Evolutionary conservation across 2,888 invertebrate species (phyloP), one percentile per base, ranked within the genome.

Genomic region (Drosophila quasianomalipes): DNA sequence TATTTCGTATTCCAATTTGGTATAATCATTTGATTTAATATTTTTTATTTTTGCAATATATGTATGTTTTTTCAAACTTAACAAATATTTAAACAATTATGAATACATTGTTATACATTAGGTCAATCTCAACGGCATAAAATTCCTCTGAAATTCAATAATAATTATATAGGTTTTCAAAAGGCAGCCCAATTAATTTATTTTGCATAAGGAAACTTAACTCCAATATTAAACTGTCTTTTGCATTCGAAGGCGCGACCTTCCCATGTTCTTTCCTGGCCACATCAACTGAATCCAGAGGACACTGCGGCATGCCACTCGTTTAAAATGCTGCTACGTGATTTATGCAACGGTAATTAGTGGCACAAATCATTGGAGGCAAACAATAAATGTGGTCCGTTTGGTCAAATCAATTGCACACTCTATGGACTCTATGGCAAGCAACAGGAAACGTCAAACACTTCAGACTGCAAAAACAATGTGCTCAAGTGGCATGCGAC

Each of bases 391-490:
- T 81, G 72, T 69, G 57, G 47, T 53, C 12, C 54, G 55, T 53
- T 76, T 55, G 54, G 60, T 53, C 61, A 73, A 75, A 81, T 81
- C 81, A 79, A 77, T 61, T 51, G 31, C 57, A 31, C 44, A 19
- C 54, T n/a, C 9, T 10, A n/a, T 28, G 22, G 33, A 33, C 58
- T 22, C 22, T 22, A 22, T 22, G 22, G 55, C 53, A 58, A 68
- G 74, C 75, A 79, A 77, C 76, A 74, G 88, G 85, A 87, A 77
- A 82, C 78, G 76, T 78, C 85, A 87, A 84, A 84, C 87, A 84
- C 78, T 84, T 75, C 61, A 66, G 59, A 71, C 54, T 39, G 61
- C 76, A 73, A 74, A 83, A 85, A 82, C 85, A 82, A 84, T 81
- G 68, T 67, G 70, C 71, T 70, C 69, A 76, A 73, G 75, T 82